Evolutionary conservation across 2,888 invertebrate genomes (phyloP), one percentile per base, ranked within the genome.

Genomic region (Caenorhabditis imperialis): DNA sequence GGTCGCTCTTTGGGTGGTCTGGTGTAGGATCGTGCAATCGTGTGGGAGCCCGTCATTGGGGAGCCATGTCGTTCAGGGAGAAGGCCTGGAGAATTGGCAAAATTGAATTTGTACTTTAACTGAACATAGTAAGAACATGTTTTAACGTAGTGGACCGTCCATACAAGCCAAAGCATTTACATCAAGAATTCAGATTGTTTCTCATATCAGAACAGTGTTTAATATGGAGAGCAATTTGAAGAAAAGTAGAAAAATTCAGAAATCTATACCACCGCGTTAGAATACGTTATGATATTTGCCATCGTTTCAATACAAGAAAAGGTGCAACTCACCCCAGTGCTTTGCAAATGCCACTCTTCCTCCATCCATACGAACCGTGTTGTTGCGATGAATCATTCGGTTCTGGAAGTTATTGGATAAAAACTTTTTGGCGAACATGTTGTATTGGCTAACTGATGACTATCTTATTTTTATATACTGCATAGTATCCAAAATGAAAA

Each of bases 311-410:
- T 51, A 47, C 44, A 38, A 45, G 48, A 33, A 53, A 35, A 40
- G 18, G 27, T 10, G 16, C 18, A 22, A 48, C 74, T 58, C 30
- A 67, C 63, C 58, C 74, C 74, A 74, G 38, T 67, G 67, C 22
- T 67, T 74, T 12, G 61, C 60, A 61, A 74, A 74, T 23, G 55
- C 30, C 16, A 40, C 40, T 38, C 74, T 38, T 44, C 67, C 74
- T 5, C 74, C 74, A 42, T 74, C 74, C 48, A 74, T 25, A 12
- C 74, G 60, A 22, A 74, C 57, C 16, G 62, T 72, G 44, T 48
- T 45, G 44, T 72, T 72, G 7, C 71, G 44, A 8, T 62, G 71
- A 35, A 71, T 42, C 62, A 58, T 58, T 1, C 58, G 67, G 18
- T 58, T 58, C 53, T 69, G 51, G 25, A 57, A 45, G n/a, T n/a